Evolutionary conservation across 2,797 vertebrate genomes (phyloP).

Genomic region (Onychomys arenicola): DNA sequence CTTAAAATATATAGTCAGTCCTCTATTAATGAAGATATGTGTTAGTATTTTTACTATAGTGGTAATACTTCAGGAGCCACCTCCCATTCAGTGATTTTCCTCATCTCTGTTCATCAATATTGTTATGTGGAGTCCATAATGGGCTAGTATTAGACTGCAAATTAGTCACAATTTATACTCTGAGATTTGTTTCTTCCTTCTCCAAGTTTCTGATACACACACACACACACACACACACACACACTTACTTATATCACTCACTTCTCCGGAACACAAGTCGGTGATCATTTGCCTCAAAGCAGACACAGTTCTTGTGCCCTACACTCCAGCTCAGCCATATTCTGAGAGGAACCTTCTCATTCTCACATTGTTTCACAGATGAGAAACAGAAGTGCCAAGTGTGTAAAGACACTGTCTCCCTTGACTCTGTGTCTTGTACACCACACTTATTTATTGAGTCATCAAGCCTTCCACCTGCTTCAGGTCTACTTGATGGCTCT

Average conservation of each 20-base stretch:
- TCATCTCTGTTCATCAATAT: not conserved
- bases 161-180: not conserved
- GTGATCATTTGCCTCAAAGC: not conserved
- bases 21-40: not conserved
- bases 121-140: not conserved
- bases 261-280: not conserved
- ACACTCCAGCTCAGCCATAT: accelerated
- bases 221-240: too few species aligned
- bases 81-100: not conserved
- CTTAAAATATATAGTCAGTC: not conserved
- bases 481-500: not conserved
- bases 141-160: not conserved
- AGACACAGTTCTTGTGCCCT: not conserved
- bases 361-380: not conserved
- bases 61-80: not conserved
- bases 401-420: not conserved
- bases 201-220: not conserved
- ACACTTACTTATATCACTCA: accelerated
- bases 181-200: not conserved
- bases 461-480: not conserved
- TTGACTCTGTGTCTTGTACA: not conserved
- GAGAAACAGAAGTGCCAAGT: not conserved
- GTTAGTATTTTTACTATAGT: not conserved
- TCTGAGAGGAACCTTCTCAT: not conserved
- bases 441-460: not conserved